Evolutionary conservation across 2,888 invertebrate species (phyloP).

Genomic region (Xylota sylvarum): DNA sequence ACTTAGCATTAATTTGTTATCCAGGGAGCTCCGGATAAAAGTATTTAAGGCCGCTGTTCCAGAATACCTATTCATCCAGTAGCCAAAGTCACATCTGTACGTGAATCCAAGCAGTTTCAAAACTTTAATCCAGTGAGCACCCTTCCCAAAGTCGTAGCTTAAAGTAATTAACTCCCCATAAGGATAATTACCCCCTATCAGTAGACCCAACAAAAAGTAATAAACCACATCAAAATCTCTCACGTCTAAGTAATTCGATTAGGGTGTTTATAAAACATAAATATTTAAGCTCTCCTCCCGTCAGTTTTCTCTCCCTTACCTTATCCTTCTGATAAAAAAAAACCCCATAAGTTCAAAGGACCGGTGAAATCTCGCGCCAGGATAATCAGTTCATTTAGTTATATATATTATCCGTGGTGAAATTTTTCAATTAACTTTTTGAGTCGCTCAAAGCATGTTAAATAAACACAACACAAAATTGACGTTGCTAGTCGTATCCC

Average conservation of each 20-base stretch:
- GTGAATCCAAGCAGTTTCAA: background rate
- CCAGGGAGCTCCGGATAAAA: background rate
- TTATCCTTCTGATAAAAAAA: background rate
- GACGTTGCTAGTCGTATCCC: slow-evolving; percentile 13
- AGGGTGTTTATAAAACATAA: slow-evolving; percentile 32
- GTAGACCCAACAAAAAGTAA: slow-evolving; percentile 1
- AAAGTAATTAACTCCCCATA: background rate
- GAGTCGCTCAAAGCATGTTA: slow-evolving; percentile 10
- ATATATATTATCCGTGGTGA: background rate
- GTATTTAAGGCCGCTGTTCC: no score
- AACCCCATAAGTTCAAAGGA: background rate
- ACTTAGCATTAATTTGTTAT: background rate
- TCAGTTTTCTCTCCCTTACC: background rate
- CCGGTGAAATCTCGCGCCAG: background rate
- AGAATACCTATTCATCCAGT: background rate
- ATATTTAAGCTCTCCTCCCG: slow-evolving; percentile 3
- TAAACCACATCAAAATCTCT: slow-evolving; percentile 37
- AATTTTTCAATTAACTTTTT: slow-evolving; percentile 34
- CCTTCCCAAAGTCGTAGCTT: background rate
- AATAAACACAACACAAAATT: slow-evolving; percentile 15
- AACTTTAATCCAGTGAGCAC: background rate
- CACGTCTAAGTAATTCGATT: slow-evolving; percentile 51
- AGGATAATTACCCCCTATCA: slow-evolving; percentile 11
- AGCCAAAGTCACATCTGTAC: no score
- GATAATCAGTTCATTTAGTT: slow-evolving; percentile 17